phyloP scores from a whole-genome alignment of 2,797 vertebrate genomes.

The Gobio occitaniae region DNA sequence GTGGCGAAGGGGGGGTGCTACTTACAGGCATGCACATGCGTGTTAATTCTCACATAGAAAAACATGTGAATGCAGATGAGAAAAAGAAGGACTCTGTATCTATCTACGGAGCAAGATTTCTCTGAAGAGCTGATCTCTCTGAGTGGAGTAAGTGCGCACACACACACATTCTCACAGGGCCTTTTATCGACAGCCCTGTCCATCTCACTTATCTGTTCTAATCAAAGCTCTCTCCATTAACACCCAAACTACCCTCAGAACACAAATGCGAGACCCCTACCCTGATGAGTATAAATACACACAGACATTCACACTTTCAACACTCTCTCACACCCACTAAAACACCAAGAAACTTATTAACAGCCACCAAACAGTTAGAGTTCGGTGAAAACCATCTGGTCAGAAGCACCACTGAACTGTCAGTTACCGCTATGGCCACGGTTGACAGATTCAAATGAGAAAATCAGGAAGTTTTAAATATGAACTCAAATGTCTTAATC shows the following conservation, averaged over 20 bases:
- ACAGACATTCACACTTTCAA: conserved; percentile 36
- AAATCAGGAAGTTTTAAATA: neutral
- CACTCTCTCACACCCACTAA: conserved; percentile 34
- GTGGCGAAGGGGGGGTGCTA: conserved; percentile 10
- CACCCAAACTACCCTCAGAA: conserved; percentile 52
- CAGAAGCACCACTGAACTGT: neutral
- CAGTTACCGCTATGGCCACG: neutral
- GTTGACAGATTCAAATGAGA: neutral
- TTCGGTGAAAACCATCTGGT: conserved; percentile 17
- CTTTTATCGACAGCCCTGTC: conserved; percentile 56
- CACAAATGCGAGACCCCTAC: conserved; percentile 32
- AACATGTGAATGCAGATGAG: conserved; percentile 19
- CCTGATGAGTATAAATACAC: conserved; percentile 38
- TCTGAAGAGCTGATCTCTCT: conserved; percentile 8
- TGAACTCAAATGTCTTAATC: neutral
- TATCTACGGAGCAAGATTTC: neutral
- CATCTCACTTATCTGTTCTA: conserved; percentile 61
- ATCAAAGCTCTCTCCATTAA: conserved; percentile 61
- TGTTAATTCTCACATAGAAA: conserved; percentile 38
- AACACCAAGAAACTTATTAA: neutral
- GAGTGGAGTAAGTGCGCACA: conserved; percentile 1
- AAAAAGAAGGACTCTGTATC: neutral
- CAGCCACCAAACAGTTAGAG: conserved; percentile 11
- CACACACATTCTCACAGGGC: conserved; percentile 28
- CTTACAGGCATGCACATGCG: conserved; percentile 56